phyloP scores from a whole-genome alignment of 2,797 vertebrate species.

The Pteronotus mesoamericanus region DNA sequence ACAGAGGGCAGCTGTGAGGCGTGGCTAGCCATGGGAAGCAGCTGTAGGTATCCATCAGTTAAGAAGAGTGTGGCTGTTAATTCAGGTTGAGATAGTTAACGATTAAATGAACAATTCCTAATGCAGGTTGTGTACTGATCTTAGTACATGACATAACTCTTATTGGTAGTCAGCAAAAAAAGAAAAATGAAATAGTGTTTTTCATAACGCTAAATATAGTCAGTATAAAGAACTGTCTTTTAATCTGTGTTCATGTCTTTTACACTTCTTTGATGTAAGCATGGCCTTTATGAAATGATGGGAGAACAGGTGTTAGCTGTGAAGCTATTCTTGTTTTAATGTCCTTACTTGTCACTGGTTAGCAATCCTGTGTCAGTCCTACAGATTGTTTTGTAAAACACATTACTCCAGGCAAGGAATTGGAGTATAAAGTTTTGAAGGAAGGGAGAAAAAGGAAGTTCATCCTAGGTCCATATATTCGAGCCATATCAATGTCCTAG shows the following conservation, averaged over 20 bases:
- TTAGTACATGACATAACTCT: background rate
- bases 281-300: background rate
- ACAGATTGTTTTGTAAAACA: background rate
- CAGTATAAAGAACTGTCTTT: background rate
- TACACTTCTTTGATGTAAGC: background rate
- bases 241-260: constrained; percentile 1
- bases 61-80: background rate
- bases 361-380: background rate
- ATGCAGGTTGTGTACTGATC: background rate
- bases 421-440: constrained; percentile 11
- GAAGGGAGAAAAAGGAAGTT: background rate
- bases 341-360: background rate
- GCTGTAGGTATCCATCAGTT: background rate
- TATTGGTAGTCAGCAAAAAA: background rate
- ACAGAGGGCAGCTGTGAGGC: background rate
- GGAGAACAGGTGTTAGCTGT: background rate
- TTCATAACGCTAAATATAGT: background rate
- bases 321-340: constrained; percentile 13
- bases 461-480: background rate
- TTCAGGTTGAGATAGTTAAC: background rate
- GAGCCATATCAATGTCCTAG: background rate
- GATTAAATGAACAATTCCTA: background rate
- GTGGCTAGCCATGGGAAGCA: background rate
- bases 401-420: background rate
- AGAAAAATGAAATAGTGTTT: constrained; percentile 5